Base-by-base conservation (phyloP, 2,797 vertebrate species). In the Falco novaeseelandiae region DNA sequence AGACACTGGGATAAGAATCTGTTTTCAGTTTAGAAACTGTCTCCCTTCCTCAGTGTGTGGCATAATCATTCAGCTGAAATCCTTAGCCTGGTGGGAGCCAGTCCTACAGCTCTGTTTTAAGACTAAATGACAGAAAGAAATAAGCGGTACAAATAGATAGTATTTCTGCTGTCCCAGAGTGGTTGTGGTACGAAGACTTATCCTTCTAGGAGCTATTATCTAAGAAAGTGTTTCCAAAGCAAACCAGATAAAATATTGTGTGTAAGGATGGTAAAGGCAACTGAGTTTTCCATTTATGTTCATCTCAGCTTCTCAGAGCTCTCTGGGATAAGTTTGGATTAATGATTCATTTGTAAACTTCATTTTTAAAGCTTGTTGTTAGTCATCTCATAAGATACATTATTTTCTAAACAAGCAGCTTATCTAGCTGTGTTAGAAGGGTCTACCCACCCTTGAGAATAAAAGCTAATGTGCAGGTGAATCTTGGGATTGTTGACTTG, bases 201-300 rank as follows among this genome's bases (percentile, higher is more conserved):
- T 70, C 51, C 51, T 96, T 58, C 58, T 57, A 89, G 65, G 76
- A 95, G 15, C 58, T 83, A 49, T 88, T 87, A 91, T 85, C 86
- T 93, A 89, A 89, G 76, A 77, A 89, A 92, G 14, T 16, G 61
- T 96, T 95, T 95, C 86, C 92, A 97, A 96, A 95, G 80, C 84
- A 95, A 97, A 52, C 49, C 51, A 88, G 72, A 96, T 76, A 89
- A 93, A 96, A 94, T 71, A 91, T 32, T 85, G 20, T 17, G 25
- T 40, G 14, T 44, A 76, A 46, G 55, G 89, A 91, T 23, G 30
- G 58, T 52, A 85, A 92, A 89, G 38, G 42, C 82, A 81, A 55
- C 65, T 13, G 69, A 81, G 61, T 81, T 97, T 95, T 91, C 95
- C 94, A 94, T 96, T 91, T 97, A 92, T 94, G 96, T 95, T 91